Conservation (phyloP, 2,113 vertebrate species). For the Phrynosoma platyrhinos region DNA sequence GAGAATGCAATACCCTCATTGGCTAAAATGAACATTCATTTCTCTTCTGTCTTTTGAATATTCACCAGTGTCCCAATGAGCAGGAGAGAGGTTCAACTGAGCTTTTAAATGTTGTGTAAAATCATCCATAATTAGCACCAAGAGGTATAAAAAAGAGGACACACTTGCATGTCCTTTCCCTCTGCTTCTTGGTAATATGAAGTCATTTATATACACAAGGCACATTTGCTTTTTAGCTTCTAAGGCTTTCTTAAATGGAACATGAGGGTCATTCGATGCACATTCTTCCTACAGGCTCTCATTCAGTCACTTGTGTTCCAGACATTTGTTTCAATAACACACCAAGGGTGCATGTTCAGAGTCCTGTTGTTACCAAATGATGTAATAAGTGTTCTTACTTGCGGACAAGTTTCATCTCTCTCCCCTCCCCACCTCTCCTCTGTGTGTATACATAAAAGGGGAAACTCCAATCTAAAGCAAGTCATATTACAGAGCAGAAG, state of each 20-base stretch:
- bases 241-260: neutral
- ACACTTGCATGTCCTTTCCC: neutral
- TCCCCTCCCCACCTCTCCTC: no score
- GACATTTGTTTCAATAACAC: slow-evolving; percentile 44
- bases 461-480: slow-evolving; percentile 65
- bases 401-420: neutral
- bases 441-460: slow-evolving; percentile 16
- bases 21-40: neutral
- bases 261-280: slow-evolving; percentile 48
- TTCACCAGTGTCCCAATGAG: neutral
- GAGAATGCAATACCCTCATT: neutral
- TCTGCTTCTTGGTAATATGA: neutral
- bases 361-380: slow-evolving; percentile 55
- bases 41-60: neutral
- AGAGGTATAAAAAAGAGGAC: slow-evolving; percentile 5
- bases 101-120: neutral
- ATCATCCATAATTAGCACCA: neutral
- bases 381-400: slow-evolving; percentile 49
- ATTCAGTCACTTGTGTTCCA: slow-evolving; percentile 38
- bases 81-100: neutral
- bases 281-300: slow-evolving; percentile 25
- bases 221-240: slow-evolving; percentile 37
- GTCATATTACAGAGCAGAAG: slow-evolving; percentile 43
- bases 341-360: slow-evolving; percentile 46
- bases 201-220: neutral